Conservation (phyloP, 1,140 invertebrate species). For the Microplitis demolitor region DNA sequence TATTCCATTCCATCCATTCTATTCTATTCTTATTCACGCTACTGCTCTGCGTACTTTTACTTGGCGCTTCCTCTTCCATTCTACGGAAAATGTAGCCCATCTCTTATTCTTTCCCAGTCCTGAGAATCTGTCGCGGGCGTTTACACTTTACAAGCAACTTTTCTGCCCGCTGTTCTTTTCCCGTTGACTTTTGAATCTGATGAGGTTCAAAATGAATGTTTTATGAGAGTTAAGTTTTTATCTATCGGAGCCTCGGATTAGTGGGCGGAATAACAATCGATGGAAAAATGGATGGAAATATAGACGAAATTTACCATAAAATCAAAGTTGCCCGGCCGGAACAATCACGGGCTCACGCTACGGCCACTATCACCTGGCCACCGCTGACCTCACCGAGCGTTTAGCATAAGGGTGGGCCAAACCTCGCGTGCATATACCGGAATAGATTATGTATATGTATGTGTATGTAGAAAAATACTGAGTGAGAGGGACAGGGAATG, state of each 20-base stretch:
- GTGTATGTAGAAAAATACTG: background rate
- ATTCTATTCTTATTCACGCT: background rate
- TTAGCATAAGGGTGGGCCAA: conserved; percentile 6
- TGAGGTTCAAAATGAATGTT: no score
- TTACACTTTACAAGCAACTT: no score
- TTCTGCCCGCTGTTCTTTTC: no score
- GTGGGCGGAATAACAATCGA: background rate
- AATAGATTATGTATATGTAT: background rate
- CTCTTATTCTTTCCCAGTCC: no score
- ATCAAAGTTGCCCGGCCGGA: background rate
- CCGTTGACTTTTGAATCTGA: no score
- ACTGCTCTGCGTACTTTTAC: no score
- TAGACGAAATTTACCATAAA: background rate
- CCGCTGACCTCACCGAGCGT: conserved; percentile 4
- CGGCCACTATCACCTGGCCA: conserved; percentile 15
- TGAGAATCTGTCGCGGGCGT: no score
- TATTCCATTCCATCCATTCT: conserved; percentile 7
- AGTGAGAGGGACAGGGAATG: background rate
- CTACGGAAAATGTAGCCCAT: no score
- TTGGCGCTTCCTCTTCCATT: no score
- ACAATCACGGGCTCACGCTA: conserved; percentile 14
- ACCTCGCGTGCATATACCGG: background rate
- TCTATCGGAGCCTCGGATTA: background rate
- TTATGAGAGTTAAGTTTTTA: background rate
- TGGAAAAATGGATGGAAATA: background rate